Evolutionary conservation across 2,797 vertebrate species (phyloP), one percentile per base, ranked within the genome.

Genomic region (Garrulus glandarius): DNA sequence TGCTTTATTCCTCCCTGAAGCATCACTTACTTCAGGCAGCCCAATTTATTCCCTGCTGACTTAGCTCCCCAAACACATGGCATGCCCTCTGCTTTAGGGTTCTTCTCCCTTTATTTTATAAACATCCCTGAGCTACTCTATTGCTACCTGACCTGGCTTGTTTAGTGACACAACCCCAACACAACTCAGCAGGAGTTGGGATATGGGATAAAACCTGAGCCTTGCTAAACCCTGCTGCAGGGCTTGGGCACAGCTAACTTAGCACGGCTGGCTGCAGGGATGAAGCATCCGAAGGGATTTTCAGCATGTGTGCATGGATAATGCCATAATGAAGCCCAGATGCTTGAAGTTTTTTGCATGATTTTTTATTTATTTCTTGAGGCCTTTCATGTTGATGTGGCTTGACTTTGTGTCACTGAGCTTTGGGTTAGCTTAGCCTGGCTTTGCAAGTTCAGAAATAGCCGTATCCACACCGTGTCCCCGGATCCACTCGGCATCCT

Each of bases 11-110:
- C 80, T 95, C 75, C 92, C 95, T 47, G 75, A 53, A 87, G 84
- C 77, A 78, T 72, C 80, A 9, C 84, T 91, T 53, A 11, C 10
- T 29, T 32, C 75, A 57, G 76, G 87, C 89, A 94, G 89, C 74
- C 65, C 77, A 16, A 60, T 93, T 91, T 68, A 92, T 65, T 86
- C 94, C 90, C 83, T 41, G 53, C 71, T 81, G 85, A 47, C 63
- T 78, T 53, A 43, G 43, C 56, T 93, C 84, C 94, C 91, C 55
- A 30, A 75, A 57, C 27, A 52, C 68, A 43, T 1, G 36, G 83
- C 70, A 36, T 89, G 89, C 49, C 84, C 87, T 93, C n/a, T 83
- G 41, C 84, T 93, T 84, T 80, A 53, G 46, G 92, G 95, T 95
- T 92, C 94, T 93, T 63, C 61, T 93, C 70, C 67, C 23, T 15